Base-by-base conservation (phyloP, 2,797 vertebrate species). In the Enteromius treurensis region DNA sequence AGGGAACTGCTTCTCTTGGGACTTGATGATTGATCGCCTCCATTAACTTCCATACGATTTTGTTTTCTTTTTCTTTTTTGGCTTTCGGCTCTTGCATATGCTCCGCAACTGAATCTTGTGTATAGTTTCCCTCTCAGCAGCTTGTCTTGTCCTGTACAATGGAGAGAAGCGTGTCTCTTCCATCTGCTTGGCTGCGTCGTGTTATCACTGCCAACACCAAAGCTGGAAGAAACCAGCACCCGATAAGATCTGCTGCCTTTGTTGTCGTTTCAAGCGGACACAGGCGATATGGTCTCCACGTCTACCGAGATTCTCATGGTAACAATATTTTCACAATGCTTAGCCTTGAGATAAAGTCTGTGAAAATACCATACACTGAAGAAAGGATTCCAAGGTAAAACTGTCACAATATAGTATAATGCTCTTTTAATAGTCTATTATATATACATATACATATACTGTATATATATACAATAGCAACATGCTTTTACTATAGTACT, bases 11-110 rank as follows among this genome's bases (percentile, higher is more conserved):
- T 88, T 89, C 83, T 91, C 89, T 77, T 78, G 19, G 55, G 78
- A 83, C 87, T 84, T 79, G 78, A 88, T 90, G 90, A 91, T 88
- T 88, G 90, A 94, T 93, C 86, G 85, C 88, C 83, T 85, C 84
- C 87, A 90, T 85, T 69, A 85, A 87, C 80, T 88, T 87, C 86
- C 67, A 64, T 83, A 37, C 80, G 88, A 88, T 78, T 76, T 60
- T 37, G 77, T 51, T 89, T 69, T 82, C 26, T 89, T 65, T 79
- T 60, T 71, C 49, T 42, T 76, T 51, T 90, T 69, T 80, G 88
- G 67, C 68, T 85, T 75, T 32, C 79, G 78, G 75, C 77, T 49
- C 11, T 87, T 84, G 75, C 90, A 87, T 90, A 89, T 88, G 89
- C 84, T 84, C 68, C 77, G 81, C 81, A 83, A 82, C 74, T 67